Base-by-base conservation (phyloP, 1,140 invertebrate genomes). In the Nymphalis io region DNA sequence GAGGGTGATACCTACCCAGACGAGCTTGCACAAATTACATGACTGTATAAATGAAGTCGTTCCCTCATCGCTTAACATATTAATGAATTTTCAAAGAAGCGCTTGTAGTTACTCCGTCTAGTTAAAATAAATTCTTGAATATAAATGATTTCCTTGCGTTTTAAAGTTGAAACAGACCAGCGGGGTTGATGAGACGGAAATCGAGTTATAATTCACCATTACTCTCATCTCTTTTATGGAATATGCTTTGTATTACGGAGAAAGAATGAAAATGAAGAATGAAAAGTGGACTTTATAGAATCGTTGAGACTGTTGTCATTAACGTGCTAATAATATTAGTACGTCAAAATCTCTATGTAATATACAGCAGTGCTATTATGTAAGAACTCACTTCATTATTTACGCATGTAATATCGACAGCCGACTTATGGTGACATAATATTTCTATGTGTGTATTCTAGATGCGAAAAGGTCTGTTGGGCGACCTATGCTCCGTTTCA, bases 81-180 rank as follows among this genome's bases (percentile, higher is more conserved):
- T 55, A 55, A 55, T 27, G 21, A 55, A 57, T 61, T 68, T 68
- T 58, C 67, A 62, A 33, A 15, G 40, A 15, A 55, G 51, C 21
- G 46, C 46, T 20, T n/a, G 46, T 27, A 15, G 40, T n/a, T 44
- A 21, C 23, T 23, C 51, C 51, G 12, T 20, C 18, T 1, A 51
- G 46, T 55, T 55, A 27, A 55, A 55, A 55, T 55, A 55, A 55
- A 55, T 23, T 55, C 51, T 55, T 55, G 51, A 55, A 27, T 55
- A 55, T 16, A 55, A 55, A 55, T 55, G 27, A 55, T 55, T 55
- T 44, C 11, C 51, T 16, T 55, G 51, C 51, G 23, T 55, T 55
- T 55, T 55, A 55, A 55, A 55, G 51, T 55, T 55, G 51, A n/a
- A 27, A 21, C 51, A 23, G 51, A 27, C 61, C 46, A 18, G 61